These are phyloP conservation scores for Octodonta nipae DNA, from an alignment of 2,888 invertebrate genomes.

Conservation along the genomic window DNA sequence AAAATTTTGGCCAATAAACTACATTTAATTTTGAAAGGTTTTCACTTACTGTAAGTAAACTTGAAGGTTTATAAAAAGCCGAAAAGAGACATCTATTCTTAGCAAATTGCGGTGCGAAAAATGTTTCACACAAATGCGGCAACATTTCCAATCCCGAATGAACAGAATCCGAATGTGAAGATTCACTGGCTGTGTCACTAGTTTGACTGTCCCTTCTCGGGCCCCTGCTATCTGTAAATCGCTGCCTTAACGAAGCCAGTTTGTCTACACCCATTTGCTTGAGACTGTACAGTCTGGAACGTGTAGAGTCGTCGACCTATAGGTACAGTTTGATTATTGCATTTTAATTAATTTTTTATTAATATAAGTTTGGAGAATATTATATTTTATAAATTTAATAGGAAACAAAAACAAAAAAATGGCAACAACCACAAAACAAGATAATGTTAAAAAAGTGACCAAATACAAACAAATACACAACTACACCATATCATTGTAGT, in stretches of 20 bases:
- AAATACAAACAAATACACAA: too few species aligned
- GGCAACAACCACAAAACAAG: too few species aligned
- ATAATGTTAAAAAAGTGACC: too few species aligned
- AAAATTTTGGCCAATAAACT: conserved; percentile 4
- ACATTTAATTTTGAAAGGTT: conserved; percentile 1
- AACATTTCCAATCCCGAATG: conserved; percentile 31
- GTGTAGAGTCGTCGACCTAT: conserved; percentile 30
- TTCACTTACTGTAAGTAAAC: conserved; percentile 40
- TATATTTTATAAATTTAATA: too few species aligned
- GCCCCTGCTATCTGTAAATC: conserved; percentile 41
- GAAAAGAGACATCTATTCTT: conserved; percentile 45
- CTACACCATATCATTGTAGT: too few species aligned
- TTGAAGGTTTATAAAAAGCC: conserved; percentile 43
- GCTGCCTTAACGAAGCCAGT: conserved; percentile 48
- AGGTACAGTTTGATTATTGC: too few species aligned
- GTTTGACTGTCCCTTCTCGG: conserved; percentile 28
- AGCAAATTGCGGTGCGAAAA: conserved; percentile 44
- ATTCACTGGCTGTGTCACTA: conserved; percentile 30
- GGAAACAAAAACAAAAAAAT: too few species aligned
- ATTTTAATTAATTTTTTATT: too few species aligned
- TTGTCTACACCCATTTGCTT: conserved; percentile 59
- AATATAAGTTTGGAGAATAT: too few species aligned
- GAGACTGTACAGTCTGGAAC: conserved; percentile 47
- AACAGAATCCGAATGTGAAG: conserved; percentile 23
- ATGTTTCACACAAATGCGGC: conserved; percentile 38